Evolutionary conservation across 2,888 invertebrate genomes (phyloP).

Genomic region (Drosophila siamana): DNA sequence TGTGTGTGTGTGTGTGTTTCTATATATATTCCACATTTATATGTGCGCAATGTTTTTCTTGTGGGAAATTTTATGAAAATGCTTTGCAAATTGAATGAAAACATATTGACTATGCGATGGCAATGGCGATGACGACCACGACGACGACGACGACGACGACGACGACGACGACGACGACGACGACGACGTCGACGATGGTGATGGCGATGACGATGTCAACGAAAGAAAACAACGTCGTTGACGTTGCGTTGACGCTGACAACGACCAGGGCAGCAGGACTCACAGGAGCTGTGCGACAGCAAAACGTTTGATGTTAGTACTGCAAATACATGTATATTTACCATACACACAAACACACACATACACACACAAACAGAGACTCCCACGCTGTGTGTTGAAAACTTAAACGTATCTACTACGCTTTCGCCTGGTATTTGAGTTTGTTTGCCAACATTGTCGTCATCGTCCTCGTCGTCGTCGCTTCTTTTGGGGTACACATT

Average conservation of each 20-base stretch:
- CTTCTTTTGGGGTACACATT: background rate
- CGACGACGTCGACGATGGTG: constrained; percentile 30
- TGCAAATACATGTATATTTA: constrained; percentile 76
- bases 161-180: constrained; percentile 30
- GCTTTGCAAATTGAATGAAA: constrained; percentile 83
- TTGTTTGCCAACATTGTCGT: constrained; percentile 41
- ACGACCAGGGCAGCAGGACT: constrained; percentile 11
- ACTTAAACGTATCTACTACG: constrained; percentile 35
- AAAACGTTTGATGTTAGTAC: constrained; percentile 78
- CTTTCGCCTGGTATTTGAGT: constrained; percentile 65
- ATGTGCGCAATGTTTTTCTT: constrained; percentile 78
- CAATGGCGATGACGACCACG: constrained; percentile 28
- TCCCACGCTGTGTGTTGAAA: constrained; percentile 6
- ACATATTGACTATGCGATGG: constrained; percentile 82
- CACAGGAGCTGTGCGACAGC: constrained; percentile 39
- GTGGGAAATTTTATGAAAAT: constrained; percentile 81
- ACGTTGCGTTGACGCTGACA: constrained; percentile 32
- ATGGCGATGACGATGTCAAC: constrained; percentile 59
- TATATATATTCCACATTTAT: constrained; percentile 48
- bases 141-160: constrained; percentile 37
- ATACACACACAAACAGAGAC: constrained; percentile 11
- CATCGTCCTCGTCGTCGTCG: too few species aligned
- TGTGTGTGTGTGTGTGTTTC: constrained; percentile 6
- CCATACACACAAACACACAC: constrained; percentile 27
- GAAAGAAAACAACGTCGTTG: constrained; percentile 76